Evolutionary conservation across 2,888 invertebrate species (phyloP), one percentile per base, ranked within the genome.

Genomic region (Aelia acuminata): DNA sequence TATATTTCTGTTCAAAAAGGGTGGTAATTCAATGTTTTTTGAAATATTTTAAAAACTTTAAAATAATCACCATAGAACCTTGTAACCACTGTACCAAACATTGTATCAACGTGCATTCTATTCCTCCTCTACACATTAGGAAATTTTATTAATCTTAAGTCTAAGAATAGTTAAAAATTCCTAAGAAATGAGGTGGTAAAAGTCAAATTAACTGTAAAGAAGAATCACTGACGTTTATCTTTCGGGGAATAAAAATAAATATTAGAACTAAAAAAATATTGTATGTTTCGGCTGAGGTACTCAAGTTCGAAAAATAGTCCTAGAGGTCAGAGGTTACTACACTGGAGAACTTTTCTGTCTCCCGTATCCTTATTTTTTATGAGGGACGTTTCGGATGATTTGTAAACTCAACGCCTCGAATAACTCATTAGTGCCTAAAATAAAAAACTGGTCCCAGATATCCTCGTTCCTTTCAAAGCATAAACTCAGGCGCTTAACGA

Each of bases 391-490:
- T 80, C 80, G 43, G 80, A 80, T 80, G 43, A 80, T 80, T 80
- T 80, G 80, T 80, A 47, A 80, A 80, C 80, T 80, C 80, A n/a
- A 47, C 80, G 80, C 80, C 80, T 80, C 43, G 15, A 80, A 80
- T 47, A 80, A 80, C 80, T 80, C 43, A 80, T 43, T 47, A 47
- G 39, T n/a, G 43, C 80, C n/a, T 43, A 80, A 80, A 80, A 80
- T 80, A 80, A n/a, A 47, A 10, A 35, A 39, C 22, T 43, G 80
- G 13, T 43, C 13, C 22, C 39, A 80, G 39, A 11, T 75, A 39
- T 75, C 22, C 22, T 4, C 43, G 20, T 80, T 80, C 43, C n/a
- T 15, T 70, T 70, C 1, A 35, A 13, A 57, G 26, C 8, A 53
- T 53, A 26, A 63, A 5, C 63, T 70, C 63, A 20, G 31, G 8